Base-by-base conservation (phyloP, 2,797 vertebrate genomes). In the Lates japonicus region DNA sequence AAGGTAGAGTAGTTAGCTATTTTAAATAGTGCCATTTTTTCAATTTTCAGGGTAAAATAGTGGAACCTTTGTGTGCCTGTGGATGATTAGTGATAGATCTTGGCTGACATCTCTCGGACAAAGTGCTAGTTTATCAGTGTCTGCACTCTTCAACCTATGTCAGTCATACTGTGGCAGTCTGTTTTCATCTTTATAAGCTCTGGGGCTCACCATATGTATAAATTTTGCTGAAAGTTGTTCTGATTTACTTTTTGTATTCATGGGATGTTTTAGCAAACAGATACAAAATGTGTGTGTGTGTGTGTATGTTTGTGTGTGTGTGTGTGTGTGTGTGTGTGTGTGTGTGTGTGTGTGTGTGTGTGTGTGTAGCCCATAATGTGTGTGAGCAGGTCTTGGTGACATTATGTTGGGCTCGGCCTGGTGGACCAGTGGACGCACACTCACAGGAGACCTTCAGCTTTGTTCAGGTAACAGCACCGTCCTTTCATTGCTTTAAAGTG, bases 351-450 rank as follows among this genome's bases (percentile, higher is more conserved):
- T 65, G 46, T 41, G 20, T 42, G 31, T 70, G 25, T 63, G 41
- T 70, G 16, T 80, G 10, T 78, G 16, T 81, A 98, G 97, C 96
- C 68, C 97, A 98, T 17, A 94, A 97, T 88, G 94, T 96, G 84
- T 97, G 97, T 33, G 97, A 98, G 92, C 95, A 95, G 0, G 97
- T 98, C 79, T 95, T 93, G 83, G 97, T 98, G 80, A 95, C 93
- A 0, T 92, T 98, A 19, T 98, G 96, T 86, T 94, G 95, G 29
- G 95, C 96, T 58, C 95, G 87, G 61, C 94, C 95, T 31, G 96
- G 95, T 12, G 94, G 93, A n/a, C 91, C 95, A 0, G 81, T 96
- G 64, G 92, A 94, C 19, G 84, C 94, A 9, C 94, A 96, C 85
- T 96, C 96, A 0, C 95, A 97, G 58, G 96, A 96, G 59, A 91